Evolutionary conservation across 2,113 vertebrate species (phyloP), one percentile per base, ranked within the genome.

Genomic region (Cochlearius cochlearius): DNA sequence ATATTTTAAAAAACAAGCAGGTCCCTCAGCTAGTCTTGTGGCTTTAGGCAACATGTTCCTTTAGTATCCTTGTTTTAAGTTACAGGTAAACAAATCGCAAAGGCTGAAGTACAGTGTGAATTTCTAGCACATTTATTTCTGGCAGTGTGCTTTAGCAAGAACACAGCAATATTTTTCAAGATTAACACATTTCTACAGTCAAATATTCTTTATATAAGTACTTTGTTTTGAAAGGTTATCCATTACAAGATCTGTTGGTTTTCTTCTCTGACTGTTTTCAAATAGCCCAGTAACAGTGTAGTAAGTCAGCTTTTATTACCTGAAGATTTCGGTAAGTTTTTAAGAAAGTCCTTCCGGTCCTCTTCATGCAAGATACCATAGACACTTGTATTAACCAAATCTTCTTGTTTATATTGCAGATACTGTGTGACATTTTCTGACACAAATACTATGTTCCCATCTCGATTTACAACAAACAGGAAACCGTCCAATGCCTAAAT

Each of bases 391-490:
- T 99, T 99, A 88, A 99, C 99, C 92, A 99, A 97, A 97, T 99
- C 99, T 94, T 99, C 99, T 96, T 99, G 99, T 90, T 99, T 99
- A 97, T 99, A 99, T 45, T 99, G 99, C 71, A 99, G 97, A 95
- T 99, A 99, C 81, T 99, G 99, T 15, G 98, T 99, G 94, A 99
- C 99, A 74, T 99, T 99, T 98, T 99, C 99, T 27, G 99, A 99
- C 85, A 99, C 99, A 95, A 99, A 99, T 16, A 99, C 99, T 86
- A 99, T 99, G 98, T 98, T 99, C 96, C 99, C 99, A 82, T 99
- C 99, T 91, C 99, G 98, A 98, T 99, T 99, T 86, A 99, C 99
- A 91, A 99, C 99, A 96, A 99, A 99, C 74, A 99, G 98, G 94
- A 99, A 99, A 68, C 99, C 99, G 4, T 99, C 99, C 97, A 99